phyloP scores from a whole-genome alignment of 2,888 invertebrate species.

The Lithophane ornitopus region DNA sequence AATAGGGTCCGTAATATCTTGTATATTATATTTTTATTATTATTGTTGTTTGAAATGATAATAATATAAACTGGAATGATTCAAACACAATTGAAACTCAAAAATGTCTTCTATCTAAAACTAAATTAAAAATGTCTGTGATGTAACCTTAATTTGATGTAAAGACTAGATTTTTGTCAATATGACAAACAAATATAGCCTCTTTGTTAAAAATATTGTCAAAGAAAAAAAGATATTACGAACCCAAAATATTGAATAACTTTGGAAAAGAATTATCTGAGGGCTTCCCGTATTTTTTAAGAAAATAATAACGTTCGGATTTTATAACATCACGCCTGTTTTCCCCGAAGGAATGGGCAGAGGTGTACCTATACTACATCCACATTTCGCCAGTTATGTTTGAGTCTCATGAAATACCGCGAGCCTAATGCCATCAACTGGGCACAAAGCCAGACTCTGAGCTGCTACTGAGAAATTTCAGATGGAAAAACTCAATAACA shows the following conservation, averaged over 20 bases:
- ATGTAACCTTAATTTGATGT: not conserved
- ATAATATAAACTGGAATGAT: slow-evolving; percentile 35
- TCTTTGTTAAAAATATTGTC: not conserved
- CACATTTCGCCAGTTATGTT: not conserved
- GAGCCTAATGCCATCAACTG: slow-evolving; percentile 1
- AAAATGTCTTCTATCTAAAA: not conserved
- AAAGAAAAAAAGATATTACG: slow-evolving; percentile 17
- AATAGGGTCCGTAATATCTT: slow-evolving; percentile 30
- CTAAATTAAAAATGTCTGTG: not conserved
- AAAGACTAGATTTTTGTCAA: slow-evolving; percentile 18
- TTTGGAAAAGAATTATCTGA: slow-evolving; percentile 22
- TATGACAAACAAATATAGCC: slow-evolving; percentile 19
- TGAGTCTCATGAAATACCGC: not conserved
- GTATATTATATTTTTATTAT: not conserved
- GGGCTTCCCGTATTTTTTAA: not conserved
- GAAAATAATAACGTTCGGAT: not conserved
- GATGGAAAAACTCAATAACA: not conserved
- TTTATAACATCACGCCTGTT: not conserved
- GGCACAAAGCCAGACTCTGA: not conserved
- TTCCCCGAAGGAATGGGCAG: not conserved
- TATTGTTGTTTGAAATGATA: not conserved
- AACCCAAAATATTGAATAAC: slow-evolving; percentile 26
- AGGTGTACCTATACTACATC: not conserved
- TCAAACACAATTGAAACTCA: not conserved
- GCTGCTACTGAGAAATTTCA: not conserved